Evolutionary conservation across 2,888 invertebrate species (phyloP).

Genomic region (Ischnura elegans): DNA sequence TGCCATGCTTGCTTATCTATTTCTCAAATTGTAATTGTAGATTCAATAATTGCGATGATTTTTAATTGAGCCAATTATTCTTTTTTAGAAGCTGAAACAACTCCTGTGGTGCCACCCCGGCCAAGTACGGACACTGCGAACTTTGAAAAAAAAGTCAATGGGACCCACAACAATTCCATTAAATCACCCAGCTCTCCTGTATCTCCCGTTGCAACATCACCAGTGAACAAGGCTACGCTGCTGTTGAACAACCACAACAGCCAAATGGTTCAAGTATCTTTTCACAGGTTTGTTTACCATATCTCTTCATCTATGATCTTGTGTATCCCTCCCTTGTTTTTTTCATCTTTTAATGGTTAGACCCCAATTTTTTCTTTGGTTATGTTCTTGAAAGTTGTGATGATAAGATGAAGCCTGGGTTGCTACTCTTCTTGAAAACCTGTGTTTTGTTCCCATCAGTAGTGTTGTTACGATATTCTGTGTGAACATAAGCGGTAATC

Average conservation of each 20-base stretch:
- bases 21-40: not conserved
- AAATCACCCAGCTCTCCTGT: slow-evolving; percentile 13
- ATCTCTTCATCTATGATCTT: too few relatives aligned
- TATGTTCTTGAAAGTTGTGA: too few relatives aligned
- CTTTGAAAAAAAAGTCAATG: slow-evolving; percentile 55
- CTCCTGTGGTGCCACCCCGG: slow-evolving; percentile 39
- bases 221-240: not conserved
- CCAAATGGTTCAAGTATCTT: slow-evolving; percentile 63
- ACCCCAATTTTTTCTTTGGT: too few relatives aligned
- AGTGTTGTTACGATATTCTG: too few relatives aligned
- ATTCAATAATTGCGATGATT: not conserved
- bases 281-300: slow-evolving; percentile 43
- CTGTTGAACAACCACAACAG: slow-evolving; percentile 43
- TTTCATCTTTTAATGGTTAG: too few relatives aligned
- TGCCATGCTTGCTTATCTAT: not conserved
- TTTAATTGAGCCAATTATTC: not conserved
- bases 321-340: too few relatives aligned
- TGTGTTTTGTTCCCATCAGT: too few relatives aligned
- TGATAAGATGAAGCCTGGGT: too few relatives aligned
- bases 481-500: too few relatives aligned
- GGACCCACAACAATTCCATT: slow-evolving; percentile 45
- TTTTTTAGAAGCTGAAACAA: slow-evolving; percentile 23
- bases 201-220: not conserved
- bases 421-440: too few relatives aligned
- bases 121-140: not conserved